Base-by-base conservation (phyloP, 2,888 invertebrate species). In the Drosophila neotestacea region DNA sequence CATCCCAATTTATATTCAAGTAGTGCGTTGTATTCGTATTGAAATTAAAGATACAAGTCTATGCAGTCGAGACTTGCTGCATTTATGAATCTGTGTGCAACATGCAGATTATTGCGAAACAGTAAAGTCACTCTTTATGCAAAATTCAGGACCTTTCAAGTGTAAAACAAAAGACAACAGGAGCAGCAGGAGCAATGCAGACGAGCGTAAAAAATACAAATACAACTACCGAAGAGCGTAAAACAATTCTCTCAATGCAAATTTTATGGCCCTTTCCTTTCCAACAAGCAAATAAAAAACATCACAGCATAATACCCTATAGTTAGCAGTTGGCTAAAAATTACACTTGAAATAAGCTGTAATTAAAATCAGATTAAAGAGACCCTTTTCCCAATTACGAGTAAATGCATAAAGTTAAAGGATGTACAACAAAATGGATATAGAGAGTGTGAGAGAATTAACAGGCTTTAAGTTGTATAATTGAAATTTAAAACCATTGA, bases 181-280 rank as follows among this genome's bases (percentile, higher is more conserved):
- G 6, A 50, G 50, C 7, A 22, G 22, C 22, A 22, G 22, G 22
- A 22, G 22, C 39, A 16, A 16, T 30, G 22, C 41, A 50, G 13
- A 36, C 41, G 10, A 48, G 50, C 50, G 27, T 36, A 34, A 56
- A 42, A 39, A 41, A 39, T 48, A 48, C 11, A 48, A 51, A 42
- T 51, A 60, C 54, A 46, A 59, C 60, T 9, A 46, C 60, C 38
- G 34, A 42, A 44, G 48, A 64, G 60, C 41, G 67, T 56, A 62
- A 72, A 77, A 74, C 86, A 82, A 85, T 88, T 88, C 80, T 50
- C 60, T 65, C 50, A 68, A 85, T 83, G 83, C 68, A 85, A 85
- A 65, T 88, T 83, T 63, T 55, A 70, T 77, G 86, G 11, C 50
- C 22, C 22, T 22, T 22, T 22, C 22, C 22, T 22, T 22, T 22